A percentile compares a stretch with the other conserved stretches of the same genome.
Evolutionary conservation across 2,113 vertebrate genomes (phyloP).

Genomic region (Centrocercus urophasianus): DNA sequence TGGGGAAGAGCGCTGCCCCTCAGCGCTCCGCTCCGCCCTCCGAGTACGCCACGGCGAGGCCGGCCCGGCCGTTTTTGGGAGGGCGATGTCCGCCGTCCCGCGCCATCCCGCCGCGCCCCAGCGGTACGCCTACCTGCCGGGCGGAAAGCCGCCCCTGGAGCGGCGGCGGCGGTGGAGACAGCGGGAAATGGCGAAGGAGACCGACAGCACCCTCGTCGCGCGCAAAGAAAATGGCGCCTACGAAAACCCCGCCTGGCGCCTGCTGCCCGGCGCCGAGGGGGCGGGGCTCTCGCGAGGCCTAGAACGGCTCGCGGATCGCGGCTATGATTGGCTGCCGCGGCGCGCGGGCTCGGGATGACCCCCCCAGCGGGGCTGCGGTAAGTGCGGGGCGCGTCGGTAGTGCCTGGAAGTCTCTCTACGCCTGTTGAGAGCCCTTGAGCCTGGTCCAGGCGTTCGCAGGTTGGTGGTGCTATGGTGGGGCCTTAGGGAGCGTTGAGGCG

Average conservation of each 20-base stretch:
- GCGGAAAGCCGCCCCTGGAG: too few species aligned
- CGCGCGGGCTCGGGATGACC: neutral
- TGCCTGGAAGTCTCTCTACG: too few species aligned
- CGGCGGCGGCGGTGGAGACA: too few species aligned
- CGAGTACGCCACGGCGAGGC: neutral
- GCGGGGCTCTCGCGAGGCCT: slow-evolving; percentile 37
- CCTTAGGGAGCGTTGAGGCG: too few species aligned
- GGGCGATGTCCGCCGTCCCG: rapidly evolving
- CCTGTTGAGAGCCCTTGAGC: too few species aligned
- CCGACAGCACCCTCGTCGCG: rapidly evolving
- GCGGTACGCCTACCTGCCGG: neutral
- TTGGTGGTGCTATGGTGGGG: neutral
- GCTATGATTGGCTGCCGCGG: neutral
- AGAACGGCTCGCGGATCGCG: neutral
- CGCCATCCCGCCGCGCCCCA: too few species aligned
- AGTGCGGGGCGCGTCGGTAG: too few species aligned
- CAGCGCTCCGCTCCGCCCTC: neutral
- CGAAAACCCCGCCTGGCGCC: slow-evolving; percentile 1
- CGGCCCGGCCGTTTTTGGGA: rapidly evolving
- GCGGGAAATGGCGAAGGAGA: too few species aligned
- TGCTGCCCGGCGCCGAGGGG: too few species aligned
- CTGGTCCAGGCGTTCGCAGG: too few species aligned
- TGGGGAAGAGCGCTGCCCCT: neutral
- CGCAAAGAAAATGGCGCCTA: slow-evolving; percentile 44
- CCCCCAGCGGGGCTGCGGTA: neutral